Base-by-base conservation (phyloP, 2,113 vertebrate genomes). In the Callipepla californica region DNA sequence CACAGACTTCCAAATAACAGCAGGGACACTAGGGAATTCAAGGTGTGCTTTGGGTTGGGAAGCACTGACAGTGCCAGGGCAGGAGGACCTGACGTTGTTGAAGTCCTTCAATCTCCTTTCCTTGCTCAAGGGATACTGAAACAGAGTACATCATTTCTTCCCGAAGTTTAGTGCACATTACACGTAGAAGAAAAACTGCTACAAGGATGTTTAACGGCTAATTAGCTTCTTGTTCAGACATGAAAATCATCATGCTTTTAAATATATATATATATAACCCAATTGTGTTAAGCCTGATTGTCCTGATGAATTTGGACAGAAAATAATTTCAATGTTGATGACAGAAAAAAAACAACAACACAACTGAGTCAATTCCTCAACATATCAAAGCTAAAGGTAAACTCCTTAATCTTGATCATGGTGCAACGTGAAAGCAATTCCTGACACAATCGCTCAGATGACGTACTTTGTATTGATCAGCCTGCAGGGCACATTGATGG, bases 301-400 rank as follows among this genome's bases (percentile, higher is more conserved):
- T 89, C 67, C 55, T n/a, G 13, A 6, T 74, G 87, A 93, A 96
- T 72, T 95, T 90, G 79, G 91, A 85, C n/a, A 53, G 57, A 96
- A 96, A 81, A 91, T 76, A 36, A 44, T 62, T 86, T 73, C 81
- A 50, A 11, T 94, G 96, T 79, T 93, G 84, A 92, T 79, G 32
- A 90, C 34, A 81, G 82, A 18, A 47, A 26, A 26, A 51, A 51
- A 48, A 10, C 21, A 18, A 47, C 45, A 47, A 23, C 36, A 25
- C 45, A 50, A 22, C 44, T 66, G 55, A 93, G 75, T 75, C 21
- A 36, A 0, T 81, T 90, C 50, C 45, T 30, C 17, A 28, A 2
- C 0, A 1, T 25, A 4, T 21, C 76, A 50, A 79, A 82, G 11
- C 62, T 73, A 79, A 88, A 13, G n/a, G 32, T 51, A 80, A 94